Evolutionary conservation across 2,888 invertebrate species (phyloP).

Genomic region (Hypselothyrea guttata): DNA sequence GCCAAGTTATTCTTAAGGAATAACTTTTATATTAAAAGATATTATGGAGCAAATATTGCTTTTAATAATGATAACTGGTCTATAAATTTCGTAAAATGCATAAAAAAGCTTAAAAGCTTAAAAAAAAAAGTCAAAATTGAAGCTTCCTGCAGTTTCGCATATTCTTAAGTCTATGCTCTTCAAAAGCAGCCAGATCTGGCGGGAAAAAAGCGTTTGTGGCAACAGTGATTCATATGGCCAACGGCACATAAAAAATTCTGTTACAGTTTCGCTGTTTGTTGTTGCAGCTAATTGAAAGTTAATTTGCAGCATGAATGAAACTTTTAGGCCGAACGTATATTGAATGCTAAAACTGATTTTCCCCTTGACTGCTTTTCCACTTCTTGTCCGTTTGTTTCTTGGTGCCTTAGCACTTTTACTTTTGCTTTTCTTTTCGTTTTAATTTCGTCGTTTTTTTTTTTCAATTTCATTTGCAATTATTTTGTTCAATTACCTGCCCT

Average conservation of each 20-base stretch:
- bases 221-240: conserved; percentile 32
- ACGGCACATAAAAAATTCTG: conserved; percentile 51
- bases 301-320: conserved; percentile 62
- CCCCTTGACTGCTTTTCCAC: conserved; percentile 34
- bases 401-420: conserved; percentile 52
- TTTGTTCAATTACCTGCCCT: conserved; percentile 46
- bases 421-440: conserved; percentile 17
- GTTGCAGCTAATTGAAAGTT: conserved; percentile 57
- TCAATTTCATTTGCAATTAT: conserved; percentile 54
- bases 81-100: no score
- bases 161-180: neutral
- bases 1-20: no score
- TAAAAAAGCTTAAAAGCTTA: no score
- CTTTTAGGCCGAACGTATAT: conserved; percentile 42
- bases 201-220: no score
- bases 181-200: no score
- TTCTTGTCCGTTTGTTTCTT: no score
- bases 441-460: conserved; percentile 19
- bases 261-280: conserved; percentile 39
- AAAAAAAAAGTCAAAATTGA: no score
- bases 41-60: no score
- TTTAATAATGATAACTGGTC: no score
- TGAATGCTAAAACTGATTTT: conserved; percentile 47
- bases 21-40: no score
- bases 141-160: neutral